Base-by-base conservation (phyloP, 2,888 invertebrate genomes). In the Orchesellides sinensis region DNA sequence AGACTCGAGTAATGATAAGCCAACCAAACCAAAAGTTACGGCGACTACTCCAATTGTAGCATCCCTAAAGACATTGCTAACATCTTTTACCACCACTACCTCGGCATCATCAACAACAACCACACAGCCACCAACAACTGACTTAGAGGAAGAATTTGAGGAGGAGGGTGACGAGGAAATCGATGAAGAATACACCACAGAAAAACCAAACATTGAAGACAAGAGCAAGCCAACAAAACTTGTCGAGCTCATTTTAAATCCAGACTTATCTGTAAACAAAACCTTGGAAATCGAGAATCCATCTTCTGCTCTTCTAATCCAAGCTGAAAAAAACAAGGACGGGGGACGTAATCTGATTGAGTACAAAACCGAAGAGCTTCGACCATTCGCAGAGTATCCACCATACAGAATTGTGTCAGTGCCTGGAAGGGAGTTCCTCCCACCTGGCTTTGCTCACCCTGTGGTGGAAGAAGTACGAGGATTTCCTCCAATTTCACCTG, bases 351-450 rank as follows among this genome's bases (percentile, higher is more conserved):
- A 79, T 2, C 47, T 79, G 32, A 79, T 79, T n/a, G 79, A 79
- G 49, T 79, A 79, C 21, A 47, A 61, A 19, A 79, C 79, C 2
- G 79, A 79, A 79, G 79, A 79, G 40, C 59, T 79, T 52, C 79
- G 79, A 0, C 79, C 79, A 21, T 70, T 70, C 45, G 52, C 70
- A 2, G 29, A 10, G 17, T 79, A 52, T 19, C 79, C 79, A 6
- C 79, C 70, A 0, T 79, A 79, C 45, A 79, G 70, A 54, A 79
- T 79, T 17, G n/a, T 79, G 0, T 19, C 61, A 1, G 79, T 79
- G 1, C 79, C 79, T 25, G 79, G 79, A 29, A 68, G 59, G 14
- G 70, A 79, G 14, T 79, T 79, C 21, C n/a, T 68, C 17, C 52
- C 61, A 12, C 17, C 25, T 8, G 61, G 68, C 2, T 10, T 49